phyloP scores from a whole-genome alignment of 1,140 invertebrate genomes.

The Microplitis demolitor region DNA sequence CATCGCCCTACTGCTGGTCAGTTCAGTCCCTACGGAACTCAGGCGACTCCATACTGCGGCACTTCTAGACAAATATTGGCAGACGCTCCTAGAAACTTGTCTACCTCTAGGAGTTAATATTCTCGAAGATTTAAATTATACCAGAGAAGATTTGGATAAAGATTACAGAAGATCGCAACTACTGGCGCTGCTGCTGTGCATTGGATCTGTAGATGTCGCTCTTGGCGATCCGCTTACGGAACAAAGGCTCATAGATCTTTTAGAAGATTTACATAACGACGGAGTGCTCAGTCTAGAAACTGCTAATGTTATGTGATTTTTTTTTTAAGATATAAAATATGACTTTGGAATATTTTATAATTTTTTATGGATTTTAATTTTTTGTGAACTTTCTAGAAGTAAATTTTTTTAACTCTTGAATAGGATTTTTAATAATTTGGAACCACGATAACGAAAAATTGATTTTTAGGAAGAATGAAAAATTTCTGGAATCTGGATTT shows the following conservation, averaged over 20 bases:
- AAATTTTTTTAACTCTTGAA: no score
- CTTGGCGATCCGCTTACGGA: constrained; percentile 72
- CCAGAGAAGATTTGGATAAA: constrained; percentile 61
- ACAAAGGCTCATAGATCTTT: constrained; percentile 67
- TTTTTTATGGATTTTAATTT: no score
- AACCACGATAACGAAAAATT: no score
- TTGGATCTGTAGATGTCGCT: constrained; percentile 79
- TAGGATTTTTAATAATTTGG: no score
- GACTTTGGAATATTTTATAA: no score
- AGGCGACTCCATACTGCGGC: constrained; percentile 66
- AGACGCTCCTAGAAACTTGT: constrained; percentile 65
- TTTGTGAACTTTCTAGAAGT: no score
- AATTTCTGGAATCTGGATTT: no score
- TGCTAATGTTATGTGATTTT: neutral
- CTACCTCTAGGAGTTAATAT: constrained; percentile 66
- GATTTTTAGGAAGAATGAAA: no score
- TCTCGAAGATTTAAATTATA: constrained; percentile 64
- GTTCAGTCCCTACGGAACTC: constrained; percentile 73
- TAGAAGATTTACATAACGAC: constrained; percentile 67
- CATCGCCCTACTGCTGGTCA: constrained; percentile 77
- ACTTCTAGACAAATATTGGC: constrained; percentile 74
- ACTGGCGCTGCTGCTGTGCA: constrained; percentile 75
- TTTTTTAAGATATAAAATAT: neutral
- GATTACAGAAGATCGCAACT: constrained; percentile 76
- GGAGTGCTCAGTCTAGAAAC: constrained; percentile 57